phyloP scores from a whole-genome alignment of 2,888 invertebrate genomes.

The Chirona hameri region DNA sequence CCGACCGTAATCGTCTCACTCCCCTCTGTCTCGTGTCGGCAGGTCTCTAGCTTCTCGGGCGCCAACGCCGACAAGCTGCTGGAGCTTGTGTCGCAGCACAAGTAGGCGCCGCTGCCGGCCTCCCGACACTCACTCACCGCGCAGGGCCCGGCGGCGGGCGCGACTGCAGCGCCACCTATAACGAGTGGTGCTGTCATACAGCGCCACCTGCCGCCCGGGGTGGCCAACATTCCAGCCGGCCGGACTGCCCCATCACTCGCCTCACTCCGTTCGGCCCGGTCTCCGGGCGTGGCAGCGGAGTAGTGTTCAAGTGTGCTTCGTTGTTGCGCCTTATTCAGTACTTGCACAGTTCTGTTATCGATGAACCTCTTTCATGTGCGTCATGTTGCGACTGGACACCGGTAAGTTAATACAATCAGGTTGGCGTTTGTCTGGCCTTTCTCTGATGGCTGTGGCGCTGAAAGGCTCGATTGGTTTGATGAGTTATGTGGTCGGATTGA shows the following conservation, averaged over 20 bases:
- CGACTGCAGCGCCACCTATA: neutral
- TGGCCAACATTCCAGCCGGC: neutral
- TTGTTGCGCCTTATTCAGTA: constrained; percentile 13
- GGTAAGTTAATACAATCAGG: neutral
- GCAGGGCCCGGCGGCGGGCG: neutral
- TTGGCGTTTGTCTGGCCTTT: neutral
- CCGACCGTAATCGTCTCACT: neutral
- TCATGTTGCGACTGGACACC: neutral
- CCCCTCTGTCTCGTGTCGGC: constrained; percentile 37
- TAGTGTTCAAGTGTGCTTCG: constrained; percentile 2
- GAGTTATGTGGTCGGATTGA: too few relatives aligned
- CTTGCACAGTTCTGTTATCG: constrained; percentile 7
- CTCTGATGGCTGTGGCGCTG: neutral
- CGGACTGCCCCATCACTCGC: neutral
- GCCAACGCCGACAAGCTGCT: constrained; percentile 70
- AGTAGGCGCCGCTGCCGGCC: constrained; percentile 28
- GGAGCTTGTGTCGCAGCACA: constrained; percentile 43
- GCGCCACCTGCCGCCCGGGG: neutral
- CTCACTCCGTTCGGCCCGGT: neutral
- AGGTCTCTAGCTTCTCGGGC: constrained; percentile 69
- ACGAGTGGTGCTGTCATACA: neutral
- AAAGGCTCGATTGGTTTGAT: too few relatives aligned
- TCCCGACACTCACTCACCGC: too few relatives aligned
- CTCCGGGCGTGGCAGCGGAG: neutral
- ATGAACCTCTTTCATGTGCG: neutral